phyloP scores from a whole-genome alignment of 1,140 invertebrate genomes.

The Ganaspis sp. region DNA sequence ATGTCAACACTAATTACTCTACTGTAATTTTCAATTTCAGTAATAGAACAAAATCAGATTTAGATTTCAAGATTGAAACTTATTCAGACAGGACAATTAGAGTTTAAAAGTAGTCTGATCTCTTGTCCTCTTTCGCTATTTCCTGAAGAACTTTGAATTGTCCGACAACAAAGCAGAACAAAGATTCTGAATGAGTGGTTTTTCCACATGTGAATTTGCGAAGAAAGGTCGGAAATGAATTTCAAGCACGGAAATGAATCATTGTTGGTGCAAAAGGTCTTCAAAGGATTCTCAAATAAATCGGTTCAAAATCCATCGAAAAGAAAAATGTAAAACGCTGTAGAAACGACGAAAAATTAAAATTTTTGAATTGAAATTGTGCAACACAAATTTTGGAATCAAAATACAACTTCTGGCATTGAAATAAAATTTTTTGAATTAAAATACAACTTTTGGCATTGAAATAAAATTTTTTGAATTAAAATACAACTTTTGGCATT shows the following conservation, averaged over 20 bases:
- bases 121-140: background rate
- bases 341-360: too few relatives aligned
- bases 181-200: conserved; percentile 18
- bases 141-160: conserved; percentile 11
- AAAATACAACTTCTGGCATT: too few relatives aligned
- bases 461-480: too few relatives aligned
- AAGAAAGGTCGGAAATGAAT: conserved; percentile 12
- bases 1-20: background rate
- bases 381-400: too few relatives aligned
- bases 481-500: too few relatives aligned
- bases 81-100: background rate
- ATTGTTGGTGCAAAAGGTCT: background rate
- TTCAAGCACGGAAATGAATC: background rate
- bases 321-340: too few relatives aligned
- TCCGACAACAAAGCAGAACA: conserved; percentile 2
- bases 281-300: background rate
- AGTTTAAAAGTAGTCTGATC: background rate
- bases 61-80: background rate
- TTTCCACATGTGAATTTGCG: background rate
- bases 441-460: too few relatives aligned
- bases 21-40: background rate
- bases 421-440: too few relatives aligned
- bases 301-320: background rate
- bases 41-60: background rate
- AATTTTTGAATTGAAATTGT: too few relatives aligned